Evolutionary conservation across 1,140 invertebrate species (phyloP), one percentile per base, ranked within the genome.

Genomic region (Drosophila rufa): DNA sequence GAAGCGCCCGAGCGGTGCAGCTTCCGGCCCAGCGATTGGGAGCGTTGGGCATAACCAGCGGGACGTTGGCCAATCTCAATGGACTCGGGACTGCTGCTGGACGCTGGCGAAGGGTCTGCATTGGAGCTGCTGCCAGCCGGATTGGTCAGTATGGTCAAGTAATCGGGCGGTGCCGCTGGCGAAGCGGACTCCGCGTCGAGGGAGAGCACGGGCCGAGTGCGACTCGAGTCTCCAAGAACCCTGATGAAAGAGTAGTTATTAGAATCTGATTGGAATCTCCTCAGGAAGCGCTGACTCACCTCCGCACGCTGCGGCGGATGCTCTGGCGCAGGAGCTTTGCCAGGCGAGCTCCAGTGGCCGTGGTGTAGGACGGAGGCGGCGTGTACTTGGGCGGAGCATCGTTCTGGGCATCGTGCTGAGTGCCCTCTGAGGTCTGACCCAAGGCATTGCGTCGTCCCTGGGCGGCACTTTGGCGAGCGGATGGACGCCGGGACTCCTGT

Each of bases 321-420:
- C 96, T 97, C 81, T 96, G 96, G 2, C 97, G 94, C 36, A 98
- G 86, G 73, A 97, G 93, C 79, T 97, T 97, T 4, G 96, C 96
- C 64, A 97, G 95, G 53, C 96, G 94, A 0, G 96, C 96, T 12
- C 97, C 97, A 1, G 97, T 98, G 2, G 97, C 97, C 12, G 97
- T 98, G 5, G 97, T 97, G 89, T 98, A 98, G 22, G 97, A 97
- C 3, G 97, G 97, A 3, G 97, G 97, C 9, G 97, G 97, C 1
- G 97, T 98, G 89, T 98, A 98, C 92, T 98, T 98, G 17, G 97
- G 97, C 12, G 97, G 97, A 8, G 97, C 97, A 93, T 98, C 97
- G 84, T 96, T 95, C 11, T 94, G 94, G 50, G 93, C 92, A 27
- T 53, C 93, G 87, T 45, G 92, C 8, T 67, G 67, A 17, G 9